phyloP scores from a whole-genome alignment of 2,797 vertebrate species.

The Anableps anableps region DNA sequence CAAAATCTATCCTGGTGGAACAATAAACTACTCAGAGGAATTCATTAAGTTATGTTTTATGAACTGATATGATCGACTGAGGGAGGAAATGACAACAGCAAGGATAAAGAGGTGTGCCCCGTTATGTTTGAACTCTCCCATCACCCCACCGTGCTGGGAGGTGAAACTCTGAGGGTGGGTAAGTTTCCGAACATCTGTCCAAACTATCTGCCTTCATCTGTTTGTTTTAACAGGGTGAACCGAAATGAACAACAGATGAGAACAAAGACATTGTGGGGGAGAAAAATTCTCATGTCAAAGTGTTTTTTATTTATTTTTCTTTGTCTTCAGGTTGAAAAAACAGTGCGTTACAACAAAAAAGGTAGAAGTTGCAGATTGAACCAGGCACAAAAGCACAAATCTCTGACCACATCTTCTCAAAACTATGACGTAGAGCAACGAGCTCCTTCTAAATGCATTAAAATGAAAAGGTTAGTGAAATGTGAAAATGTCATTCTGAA shows the following conservation, averaged over 20 bases:
- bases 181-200: conserved; percentile 7
- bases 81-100: conserved; percentile 15
- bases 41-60: neutral
- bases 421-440: neutral
- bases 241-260: neutral
- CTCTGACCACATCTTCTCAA: neutral
- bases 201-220: conserved; percentile 12
- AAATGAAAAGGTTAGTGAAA: neutral
- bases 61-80: conserved; percentile 9
- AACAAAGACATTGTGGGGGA: neutral
- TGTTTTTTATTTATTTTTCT: neutral
- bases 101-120: conserved; percentile 5
- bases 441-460: neutral
- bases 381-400: conserved; percentile 13
- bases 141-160: neutral
- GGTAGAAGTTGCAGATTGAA: conserved; percentile 10
- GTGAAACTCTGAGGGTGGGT: neutral
- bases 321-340: neutral
- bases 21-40: neutral
- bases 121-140: neutral
- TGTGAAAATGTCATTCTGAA: neutral
- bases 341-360: neutral
- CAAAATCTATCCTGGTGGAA: neutral
- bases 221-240: neutral
- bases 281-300: too few relatives aligned